A percentile compares a stretch with the other conserved stretches of the same genome.
These are phyloP conservation scores for Lithobates pipiens DNA, from an alignment of 2,797 vertebrate species.

Conservation along the genomic window DNA sequence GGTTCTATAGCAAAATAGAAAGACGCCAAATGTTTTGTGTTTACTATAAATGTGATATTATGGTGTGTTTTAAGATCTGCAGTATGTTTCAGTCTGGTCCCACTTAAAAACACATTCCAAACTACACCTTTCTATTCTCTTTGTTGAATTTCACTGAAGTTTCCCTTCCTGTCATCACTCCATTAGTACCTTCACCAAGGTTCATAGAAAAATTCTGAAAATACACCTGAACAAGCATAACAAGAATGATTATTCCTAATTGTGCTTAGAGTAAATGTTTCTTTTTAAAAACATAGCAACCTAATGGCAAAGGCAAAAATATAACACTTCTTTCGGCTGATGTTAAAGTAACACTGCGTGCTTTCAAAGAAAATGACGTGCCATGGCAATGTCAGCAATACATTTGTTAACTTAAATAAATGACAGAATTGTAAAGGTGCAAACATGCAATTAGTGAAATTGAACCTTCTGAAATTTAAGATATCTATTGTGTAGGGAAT, in stretches of 20 bases:
- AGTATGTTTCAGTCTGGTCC: slow-evolving; percentile 60
- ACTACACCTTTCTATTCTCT: slow-evolving; percentile 52
- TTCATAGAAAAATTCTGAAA: slow-evolving; percentile 70
- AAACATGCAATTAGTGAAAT: slow-evolving; percentile 22
- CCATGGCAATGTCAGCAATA: slow-evolving; percentile 36
- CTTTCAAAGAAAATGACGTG: slow-evolving; percentile 34
- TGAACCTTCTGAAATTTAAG: neutral
- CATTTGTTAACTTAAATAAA: slow-evolving; percentile 21
- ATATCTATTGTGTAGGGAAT: neutral
- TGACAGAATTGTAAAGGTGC: slow-evolving; percentile 17
- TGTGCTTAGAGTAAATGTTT: slow-evolving; percentile 72
- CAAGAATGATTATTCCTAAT: slow-evolving; percentile 73
- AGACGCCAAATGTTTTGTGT: neutral
- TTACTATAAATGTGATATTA: slow-evolving; percentile 17
- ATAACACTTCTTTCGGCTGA: slow-evolving; percentile 64
- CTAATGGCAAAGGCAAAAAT: slow-evolving; percentile 68
- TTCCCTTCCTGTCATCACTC: slow-evolving; percentile 74
- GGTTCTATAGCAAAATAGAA: neutral
- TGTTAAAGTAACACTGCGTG: slow-evolving; percentile 65
- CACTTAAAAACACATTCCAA: slow-evolving; percentile 72
- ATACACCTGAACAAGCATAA: slow-evolving; percentile 78
- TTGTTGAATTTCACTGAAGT: slow-evolving; percentile 67
- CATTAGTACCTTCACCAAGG: slow-evolving; percentile 68
- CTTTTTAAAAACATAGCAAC: slow-evolving; percentile 71
- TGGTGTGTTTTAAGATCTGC: slow-evolving; percentile 47